phyloP scores from a whole-genome alignment of 1,140 invertebrate species.

The Venustaconcha ellipsiformis region DNA sequence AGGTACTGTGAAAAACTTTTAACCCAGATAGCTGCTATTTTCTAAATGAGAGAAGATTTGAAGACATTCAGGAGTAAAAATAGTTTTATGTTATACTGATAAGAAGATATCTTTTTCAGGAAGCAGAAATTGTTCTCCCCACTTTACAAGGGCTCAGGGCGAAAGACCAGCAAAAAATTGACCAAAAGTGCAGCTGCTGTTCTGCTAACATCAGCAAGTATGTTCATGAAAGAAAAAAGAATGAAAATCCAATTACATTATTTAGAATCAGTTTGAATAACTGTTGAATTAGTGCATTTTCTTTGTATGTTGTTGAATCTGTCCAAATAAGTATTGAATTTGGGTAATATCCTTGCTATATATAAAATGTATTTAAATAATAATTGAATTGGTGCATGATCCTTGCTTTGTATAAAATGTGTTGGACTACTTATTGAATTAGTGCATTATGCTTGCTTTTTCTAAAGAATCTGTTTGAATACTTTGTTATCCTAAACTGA shows the following conservation, averaged over 20 bases:
- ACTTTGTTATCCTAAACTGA: too few relatives aligned
- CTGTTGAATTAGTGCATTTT: too few relatives aligned
- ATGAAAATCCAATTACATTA: background rate
- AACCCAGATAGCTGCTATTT: too few relatives aligned
- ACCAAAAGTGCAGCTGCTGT: slow-evolving; percentile 55
- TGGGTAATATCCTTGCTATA: too few relatives aligned
- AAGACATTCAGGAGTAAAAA: too few relatives aligned
- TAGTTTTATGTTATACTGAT: background rate
- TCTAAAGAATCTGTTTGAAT: background rate
- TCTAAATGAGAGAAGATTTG: too few relatives aligned
- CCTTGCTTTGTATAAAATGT: too few relatives aligned
- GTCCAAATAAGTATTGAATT: background rate
- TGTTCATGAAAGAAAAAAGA: slow-evolving; percentile 28
- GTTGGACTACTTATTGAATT: background rate
- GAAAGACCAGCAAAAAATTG: slow-evolving; percentile 44
- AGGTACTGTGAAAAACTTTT: too few relatives aligned
- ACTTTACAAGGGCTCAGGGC: slow-evolving; percentile 33
- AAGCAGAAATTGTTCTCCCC: slow-evolving; percentile 42
- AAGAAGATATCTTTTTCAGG: slow-evolving; percentile 19
- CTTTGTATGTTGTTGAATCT: background rate
- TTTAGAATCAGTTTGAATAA: background rate
- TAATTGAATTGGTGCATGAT: too few relatives aligned
- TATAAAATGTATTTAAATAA: background rate
- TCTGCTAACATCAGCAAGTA: slow-evolving; percentile 57
- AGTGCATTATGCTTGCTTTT: too few relatives aligned